phyloP scores from a whole-genome alignment of 2,888 invertebrate species.

The Autographa pulchrina region DNA sequence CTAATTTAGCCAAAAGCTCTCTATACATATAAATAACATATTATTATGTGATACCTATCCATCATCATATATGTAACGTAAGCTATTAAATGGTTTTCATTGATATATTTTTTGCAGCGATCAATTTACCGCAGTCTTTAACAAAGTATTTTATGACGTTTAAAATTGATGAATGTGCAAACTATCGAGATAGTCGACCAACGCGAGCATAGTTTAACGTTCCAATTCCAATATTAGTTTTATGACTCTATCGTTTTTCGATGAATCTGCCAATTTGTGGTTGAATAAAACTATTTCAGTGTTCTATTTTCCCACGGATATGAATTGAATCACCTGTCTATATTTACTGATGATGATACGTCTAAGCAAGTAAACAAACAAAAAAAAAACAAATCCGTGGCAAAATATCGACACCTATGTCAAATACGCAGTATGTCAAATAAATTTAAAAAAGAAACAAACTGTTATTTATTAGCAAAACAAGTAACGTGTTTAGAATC shows the following conservation, averaged over 20 bases:
- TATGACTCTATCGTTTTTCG: constrained; percentile 6
- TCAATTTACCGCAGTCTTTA: constrained; percentile 2
- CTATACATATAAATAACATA: not conserved
- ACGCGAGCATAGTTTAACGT: constrained; percentile 6
- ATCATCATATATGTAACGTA: not conserved
- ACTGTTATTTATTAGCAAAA: not conserved
- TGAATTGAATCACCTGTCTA: not conserved
- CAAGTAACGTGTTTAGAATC: not conserved
- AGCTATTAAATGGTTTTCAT: not conserved
- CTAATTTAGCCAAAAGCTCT: no score
- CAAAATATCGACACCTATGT: not conserved
- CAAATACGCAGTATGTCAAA: no score
- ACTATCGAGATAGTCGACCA: not conserved
- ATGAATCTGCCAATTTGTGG: constrained; percentile 7
- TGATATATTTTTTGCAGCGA: not conserved
- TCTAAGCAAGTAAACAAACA: not conserved
- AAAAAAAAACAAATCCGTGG: not conserved
- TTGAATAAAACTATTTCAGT: not conserved
- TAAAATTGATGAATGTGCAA: not conserved
- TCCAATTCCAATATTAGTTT: constrained; percentile 7
- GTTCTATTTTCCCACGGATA: not conserved
- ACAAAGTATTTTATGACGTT: constrained; percentile 5
- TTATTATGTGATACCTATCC: not conserved
- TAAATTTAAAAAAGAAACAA: no score
- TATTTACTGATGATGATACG: not conserved